A percentile compares a stretch with the other conserved stretches of the same genome.
These are phyloP conservation scores for Xanthorhoe spadicearia DNA, from an alignment of 2,888 invertebrate species.

Conservation along the genomic window DNA sequence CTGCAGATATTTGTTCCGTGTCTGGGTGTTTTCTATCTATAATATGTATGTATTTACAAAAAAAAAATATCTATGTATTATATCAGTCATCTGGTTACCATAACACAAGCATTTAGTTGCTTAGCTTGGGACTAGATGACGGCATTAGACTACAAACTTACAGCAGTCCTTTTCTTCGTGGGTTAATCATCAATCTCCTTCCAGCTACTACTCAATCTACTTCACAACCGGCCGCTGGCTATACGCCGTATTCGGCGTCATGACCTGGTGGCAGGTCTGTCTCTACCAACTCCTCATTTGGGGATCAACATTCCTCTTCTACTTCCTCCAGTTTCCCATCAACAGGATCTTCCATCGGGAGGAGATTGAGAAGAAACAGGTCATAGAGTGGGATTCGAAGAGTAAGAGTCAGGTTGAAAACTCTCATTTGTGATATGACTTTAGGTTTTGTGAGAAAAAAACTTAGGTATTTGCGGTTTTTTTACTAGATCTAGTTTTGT, in stretches of 20 bases:
- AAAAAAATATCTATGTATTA: too few species aligned
- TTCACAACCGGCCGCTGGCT: slow-evolving; percentile 77
- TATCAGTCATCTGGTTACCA: too few species aligned
- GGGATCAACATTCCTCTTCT: slow-evolving; percentile 65
- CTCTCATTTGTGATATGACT: slow-evolving; percentile 57
- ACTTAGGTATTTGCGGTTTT: too few species aligned
- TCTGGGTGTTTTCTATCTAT: too few species aligned
- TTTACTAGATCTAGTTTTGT: too few species aligned
- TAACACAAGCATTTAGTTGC: too few species aligned
- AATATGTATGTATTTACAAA: too few species aligned
- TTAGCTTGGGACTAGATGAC: too few species aligned
- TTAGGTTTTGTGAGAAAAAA: not conserved
- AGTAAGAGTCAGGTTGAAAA: slow-evolving; percentile 60
- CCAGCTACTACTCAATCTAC: slow-evolving; percentile 76
- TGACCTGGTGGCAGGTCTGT: slow-evolving; percentile 82
- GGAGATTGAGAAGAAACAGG: slow-evolving; percentile 26
- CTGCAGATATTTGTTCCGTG: too few species aligned
- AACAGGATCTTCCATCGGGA: slow-evolving; percentile 68
- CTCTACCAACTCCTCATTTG: slow-evolving; percentile 70
- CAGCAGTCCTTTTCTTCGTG: too few species aligned
- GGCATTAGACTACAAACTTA: too few species aligned
- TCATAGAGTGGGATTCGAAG: slow-evolving; percentile 59
- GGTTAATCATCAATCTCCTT: too few species aligned
- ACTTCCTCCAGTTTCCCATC: slow-evolving; percentile 69
- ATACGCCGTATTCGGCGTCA: slow-evolving; percentile 79